Base-by-base conservation (phyloP, 2,113 vertebrate genomes). In the Hippocampus comes region DNA sequence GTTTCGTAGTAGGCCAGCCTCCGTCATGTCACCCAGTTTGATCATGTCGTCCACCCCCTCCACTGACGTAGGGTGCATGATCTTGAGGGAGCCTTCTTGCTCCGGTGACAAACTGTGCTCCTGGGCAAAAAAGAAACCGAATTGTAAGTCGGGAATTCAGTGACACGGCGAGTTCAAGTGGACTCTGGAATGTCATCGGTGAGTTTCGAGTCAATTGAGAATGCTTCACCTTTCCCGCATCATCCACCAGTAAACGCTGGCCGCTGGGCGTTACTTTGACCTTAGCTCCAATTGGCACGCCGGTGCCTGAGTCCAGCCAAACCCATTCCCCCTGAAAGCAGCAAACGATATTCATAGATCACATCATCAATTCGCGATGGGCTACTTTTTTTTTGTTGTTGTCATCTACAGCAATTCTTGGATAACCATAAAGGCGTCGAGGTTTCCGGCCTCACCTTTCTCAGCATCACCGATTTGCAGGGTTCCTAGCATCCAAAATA, bases 31-130 rank as follows among this genome's bases (percentile, higher is more conserved):
- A 27, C 97, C 97, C 60, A 99, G 89, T 18, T 95, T 95, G 89
- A 99, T 99, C 97, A 99, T 99, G 91, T 99, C 97, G 67, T 98
- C 95, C 88, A 99, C 97, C 0, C 97, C 97, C 0, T 98, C 96
- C 82, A 99, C 95, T 8, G 97, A 99, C 2, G 97, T 99, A 2
- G 97, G 97, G 53, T 99, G 97, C 97, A 99, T 99, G 11, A 96
- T 96, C 73, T 98, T 98, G 82, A 99, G 96, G 87, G 97, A 94
- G 4, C 85, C 93, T 77, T 95, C 95, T 49, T 95, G 97, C 84
- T 98, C 96, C 0, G 95, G 96, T 55, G 95, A 96, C 79, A 99
- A 96, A 95, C 95, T 96, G 82, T 98, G 95, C 53, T 99, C 97
- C 97, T 94, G 78, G 1, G 56, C 34, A 53, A 1, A 38, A 34